Evolutionary conservation across 37 sponge, comb jelly and placozoan genomes (phyloP), one percentile per base, ranked within the genome.

Genomic region (Haliclona indistincta): DNA sequence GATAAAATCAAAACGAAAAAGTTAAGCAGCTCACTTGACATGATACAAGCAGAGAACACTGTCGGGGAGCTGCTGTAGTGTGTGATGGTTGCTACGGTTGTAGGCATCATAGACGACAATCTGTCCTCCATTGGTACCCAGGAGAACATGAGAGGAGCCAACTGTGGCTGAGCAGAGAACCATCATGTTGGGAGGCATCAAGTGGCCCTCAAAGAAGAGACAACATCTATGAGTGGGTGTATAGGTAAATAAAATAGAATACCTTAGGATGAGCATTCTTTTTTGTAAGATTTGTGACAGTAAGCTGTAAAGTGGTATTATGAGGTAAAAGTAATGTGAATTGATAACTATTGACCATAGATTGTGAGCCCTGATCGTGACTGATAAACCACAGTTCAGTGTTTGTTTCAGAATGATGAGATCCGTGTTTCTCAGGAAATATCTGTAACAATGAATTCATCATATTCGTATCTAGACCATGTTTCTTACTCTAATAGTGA

Each of bases 321-420:
- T n/a, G n/a, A n/a, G n/a, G n/a, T n/a, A n/a, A n/a, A n/a, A n/a
- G n/a, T n/a, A n/a, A n/a, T n/a, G n/a, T n/a, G n/a, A n/a, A n/a
- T n/a, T n/a, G n/a, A n/a, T n/a, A n/a, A n/a, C n/a, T n/a, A n/a
- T 63, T 20, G 37, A 88, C 83, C 89, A 88, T 67, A 6, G 79
- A 78, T 23, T 62, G 53, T 43, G 20, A 1, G 56, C 74, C 78
- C 34, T 43, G 44, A 44, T 56, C 26, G 41, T 26, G 32, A 36
- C 77, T 70, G 17, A 68, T 68, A 53, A 88, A 54, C 89, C 89
- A 88, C 2, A 82, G 68, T 52, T 88, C 60, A 25, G 60, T 58
- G 22, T 6, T 6, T 6, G 7, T 6, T 58, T 20, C 89, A 35
- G 70, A 64, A 44, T 17, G 49, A 25, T 55, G 52, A 40, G 25